Percentiles rank a stretch among this genome's conserved stretches.
Conservation (phyloP, 2,113 vertebrate species). For the Notiomystis cincta region DNA sequence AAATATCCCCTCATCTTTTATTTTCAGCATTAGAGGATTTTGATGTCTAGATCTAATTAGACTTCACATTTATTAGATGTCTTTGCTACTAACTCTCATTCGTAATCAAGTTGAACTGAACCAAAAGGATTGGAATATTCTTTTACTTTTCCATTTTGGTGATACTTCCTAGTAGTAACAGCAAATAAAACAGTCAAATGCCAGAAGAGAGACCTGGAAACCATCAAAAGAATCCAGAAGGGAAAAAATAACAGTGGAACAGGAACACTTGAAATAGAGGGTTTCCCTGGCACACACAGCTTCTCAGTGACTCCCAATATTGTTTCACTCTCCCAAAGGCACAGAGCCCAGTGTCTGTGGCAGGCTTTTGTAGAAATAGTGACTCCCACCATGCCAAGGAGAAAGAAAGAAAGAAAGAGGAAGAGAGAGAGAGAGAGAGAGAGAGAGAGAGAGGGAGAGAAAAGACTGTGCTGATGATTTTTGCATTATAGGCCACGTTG, state of each 20-base stretch:
- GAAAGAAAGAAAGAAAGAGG: constrained; percentile 1
- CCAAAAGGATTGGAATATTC: not conserved
- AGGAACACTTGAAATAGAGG: constrained; percentile 28
- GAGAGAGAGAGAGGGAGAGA: not conserved
- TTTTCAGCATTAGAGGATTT: not conserved
- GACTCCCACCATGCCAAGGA: constrained; percentile 2
- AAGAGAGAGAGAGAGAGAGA: too few relatives aligned
- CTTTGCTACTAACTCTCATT: not conserved
- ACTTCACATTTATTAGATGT: not conserved
- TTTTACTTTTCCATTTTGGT: not conserved
- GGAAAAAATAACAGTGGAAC: constrained; percentile 20
- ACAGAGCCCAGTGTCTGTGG: constrained; percentile 4
- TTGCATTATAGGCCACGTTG: not conserved
- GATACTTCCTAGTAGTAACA: not conserved
- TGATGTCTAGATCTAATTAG: not conserved
- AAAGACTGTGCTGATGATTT: not conserved
- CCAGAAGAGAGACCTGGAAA: constrained; percentile 34
- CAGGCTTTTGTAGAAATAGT: constrained; percentile 11
- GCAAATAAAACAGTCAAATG: not conserved
- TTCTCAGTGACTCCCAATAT: constrained; percentile 9
- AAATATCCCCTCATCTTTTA: accelerated
- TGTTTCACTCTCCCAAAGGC: constrained; percentile 21
- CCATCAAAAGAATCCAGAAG: constrained; percentile 16
- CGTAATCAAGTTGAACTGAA: not conserved
- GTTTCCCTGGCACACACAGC: constrained; percentile 38